Conservation (phyloP, 2,888 invertebrate genomes). For the Napeogenes sylphis region DNA sequence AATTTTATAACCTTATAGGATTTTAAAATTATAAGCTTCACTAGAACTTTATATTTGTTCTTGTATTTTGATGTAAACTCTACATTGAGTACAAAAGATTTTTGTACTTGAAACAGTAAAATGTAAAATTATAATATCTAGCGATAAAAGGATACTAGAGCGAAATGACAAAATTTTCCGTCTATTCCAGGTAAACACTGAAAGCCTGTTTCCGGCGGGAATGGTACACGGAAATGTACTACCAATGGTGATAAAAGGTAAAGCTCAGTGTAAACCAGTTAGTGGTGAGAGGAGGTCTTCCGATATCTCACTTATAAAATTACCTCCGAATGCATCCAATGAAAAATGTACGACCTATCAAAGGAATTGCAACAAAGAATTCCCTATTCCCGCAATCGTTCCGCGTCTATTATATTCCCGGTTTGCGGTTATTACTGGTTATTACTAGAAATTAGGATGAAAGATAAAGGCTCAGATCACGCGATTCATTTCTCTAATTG, state of each 20-base stretch:
- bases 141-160: conserved; percentile 10
- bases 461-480: conserved; percentile 58
- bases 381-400: conserved; percentile 44
- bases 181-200: conserved; percentile 51
- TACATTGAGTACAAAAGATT: neutral
- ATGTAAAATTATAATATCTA: neutral
- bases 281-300: conserved; percentile 36
- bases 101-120: neutral
- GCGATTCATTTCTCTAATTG: conserved; percentile 66
- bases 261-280: conserved; percentile 52
- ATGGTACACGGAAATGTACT: conserved; percentile 67
- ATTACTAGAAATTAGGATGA: conserved; percentile 49
- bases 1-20: too few relatives aligned
- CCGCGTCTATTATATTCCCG: conserved; percentile 49
- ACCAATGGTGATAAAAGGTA: conserved; percentile 53
- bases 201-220: conserved; percentile 62
- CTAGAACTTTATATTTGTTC: too few relatives aligned
- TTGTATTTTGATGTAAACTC: too few relatives aligned
- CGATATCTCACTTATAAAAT: conserved; percentile 23
- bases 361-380: conserved; percentile 47
- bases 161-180: conserved; percentile 17
- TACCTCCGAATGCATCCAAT: conserved; percentile 17
- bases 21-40: too few relatives aligned
- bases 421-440: conserved; percentile 52
- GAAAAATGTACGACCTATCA: conserved; percentile 25